These are phyloP conservation scores for Agonopterix alstromeriana DNA, from an alignment of 2,888 invertebrate species.

Conservation along the genomic window DNA sequence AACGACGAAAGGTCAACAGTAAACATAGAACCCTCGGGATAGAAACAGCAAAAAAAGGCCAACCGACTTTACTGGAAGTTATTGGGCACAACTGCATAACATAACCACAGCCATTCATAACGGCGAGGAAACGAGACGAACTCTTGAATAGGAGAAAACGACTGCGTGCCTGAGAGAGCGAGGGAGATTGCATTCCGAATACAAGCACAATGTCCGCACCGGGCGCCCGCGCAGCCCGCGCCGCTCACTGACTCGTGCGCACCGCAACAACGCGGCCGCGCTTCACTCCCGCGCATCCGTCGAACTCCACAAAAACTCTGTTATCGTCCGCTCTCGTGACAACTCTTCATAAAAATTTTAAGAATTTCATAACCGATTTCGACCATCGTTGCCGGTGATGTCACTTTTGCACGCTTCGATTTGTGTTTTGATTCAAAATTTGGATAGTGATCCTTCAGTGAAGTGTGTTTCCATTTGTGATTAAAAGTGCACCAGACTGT, in stretches of 20 bases:
- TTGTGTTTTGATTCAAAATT: constrained; percentile 23
- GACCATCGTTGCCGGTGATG: constrained; percentile 38
- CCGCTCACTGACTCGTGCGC: constrained; percentile 25
- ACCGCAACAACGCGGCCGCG: constrained; percentile 21
- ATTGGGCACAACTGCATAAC: constrained; percentile 50
- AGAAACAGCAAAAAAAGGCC: constrained; percentile 33
- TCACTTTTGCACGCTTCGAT: constrained; percentile 19
- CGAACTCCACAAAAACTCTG: constrained; percentile 7
- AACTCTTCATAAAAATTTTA: constrained; percentile 27
- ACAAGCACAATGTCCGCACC: constrained; percentile 30
- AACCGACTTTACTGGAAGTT: constrained; percentile 20
- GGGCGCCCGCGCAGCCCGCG: constrained; percentile 22
- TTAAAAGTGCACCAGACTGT: constrained; percentile 37
- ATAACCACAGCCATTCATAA: constrained; percentile 58
- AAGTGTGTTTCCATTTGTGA: constrained; percentile 31
- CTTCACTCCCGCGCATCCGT: constrained; percentile 11
- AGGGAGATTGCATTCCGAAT: constrained; percentile 70
- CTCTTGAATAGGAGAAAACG: constrained; percentile 47
- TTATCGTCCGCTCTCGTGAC: constrained; percentile 31
- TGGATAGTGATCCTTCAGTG: constrained; percentile 24
- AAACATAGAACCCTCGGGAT: constrained; percentile 31
- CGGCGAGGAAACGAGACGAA: constrained; percentile 53
- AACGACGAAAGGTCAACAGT: constrained; percentile 22
- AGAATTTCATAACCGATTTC: constrained; percentile 38
- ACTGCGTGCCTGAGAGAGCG: constrained; percentile 57